A percentile compares a stretch with the other conserved stretches of the same genome.
Evolutionary conservation across 2,888 invertebrate genomes (phyloP).

Genomic region (Osedax fenrisi): DNA sequence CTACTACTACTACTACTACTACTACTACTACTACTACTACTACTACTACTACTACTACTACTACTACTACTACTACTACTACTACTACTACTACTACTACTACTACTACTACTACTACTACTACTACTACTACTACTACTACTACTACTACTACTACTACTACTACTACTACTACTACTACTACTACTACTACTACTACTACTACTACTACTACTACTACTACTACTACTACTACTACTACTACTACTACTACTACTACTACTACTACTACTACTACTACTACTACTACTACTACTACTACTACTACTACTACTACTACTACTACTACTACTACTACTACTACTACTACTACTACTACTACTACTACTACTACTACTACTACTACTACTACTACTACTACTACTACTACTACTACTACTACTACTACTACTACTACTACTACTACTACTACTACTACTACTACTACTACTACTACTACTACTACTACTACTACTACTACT

Average conservation of each 20-base stretch:
- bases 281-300: background rate
- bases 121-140: constrained; percentile 6
- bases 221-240: background rate
- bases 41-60: background rate
- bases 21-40: constrained; percentile 2
- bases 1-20: background rate
- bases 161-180: background rate
- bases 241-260: background rate
- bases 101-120: background rate
- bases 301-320: background rate
- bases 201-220: background rate
- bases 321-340: background rate
- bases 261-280: background rate
- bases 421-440: background rate
- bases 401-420: background rate
- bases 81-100: constrained; percentile 5
- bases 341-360: background rate
- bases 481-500: background rate
- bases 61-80: background rate
- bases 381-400: background rate
- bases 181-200: background rate
- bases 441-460: background rate
- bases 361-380: background rate
- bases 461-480: background rate
- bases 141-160: background rate